Conservation (phyloP, 2,797 vertebrate species). For the Chelmon rostratus region DNA sequence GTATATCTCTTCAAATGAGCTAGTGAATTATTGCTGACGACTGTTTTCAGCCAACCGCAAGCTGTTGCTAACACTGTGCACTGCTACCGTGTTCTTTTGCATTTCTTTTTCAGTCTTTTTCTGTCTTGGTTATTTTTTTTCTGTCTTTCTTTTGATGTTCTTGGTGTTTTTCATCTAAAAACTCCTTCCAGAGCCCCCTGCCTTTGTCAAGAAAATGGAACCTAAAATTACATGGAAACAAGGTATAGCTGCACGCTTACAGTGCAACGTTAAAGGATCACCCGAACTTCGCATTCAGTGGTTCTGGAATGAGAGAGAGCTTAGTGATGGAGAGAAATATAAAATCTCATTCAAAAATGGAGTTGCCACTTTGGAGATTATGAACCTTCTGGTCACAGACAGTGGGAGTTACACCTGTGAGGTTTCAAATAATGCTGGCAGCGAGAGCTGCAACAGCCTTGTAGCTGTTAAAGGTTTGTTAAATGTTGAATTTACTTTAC, state of each 20-base stretch:
- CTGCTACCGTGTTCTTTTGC: slow-evolving; percentile 58
- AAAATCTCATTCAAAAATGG: slow-evolving; percentile 90
- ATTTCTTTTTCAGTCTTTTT: slow-evolving; percentile 35
- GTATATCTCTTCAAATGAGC: slow-evolving; percentile 38
- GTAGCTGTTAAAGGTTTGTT: slow-evolving; percentile 97
- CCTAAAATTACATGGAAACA: slow-evolving; percentile 95
- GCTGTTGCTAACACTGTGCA: slow-evolving; percentile 63
- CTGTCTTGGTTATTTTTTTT: slow-evolving; percentile 48
- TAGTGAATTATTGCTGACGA: slow-evolving; percentile 53
- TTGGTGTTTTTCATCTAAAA: slow-evolving; percentile 61
- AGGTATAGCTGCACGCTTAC: slow-evolving; percentile 91
- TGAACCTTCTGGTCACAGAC: slow-evolving; percentile 90
- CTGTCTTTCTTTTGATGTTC: slow-evolving; percentile 46
- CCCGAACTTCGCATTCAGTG: slow-evolving; percentile 94
- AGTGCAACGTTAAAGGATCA: slow-evolving; percentile 95
- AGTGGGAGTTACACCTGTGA: slow-evolving; percentile 96
- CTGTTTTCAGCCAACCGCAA: slow-evolving; percentile 44
- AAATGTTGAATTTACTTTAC: slow-evolving; percentile 9
- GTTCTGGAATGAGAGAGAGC: slow-evolving; percentile 96
- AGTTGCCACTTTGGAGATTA: slow-evolving; percentile 91
- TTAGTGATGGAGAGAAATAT: slow-evolving; percentile 90
- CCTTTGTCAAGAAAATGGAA: slow-evolving; percentile 96
- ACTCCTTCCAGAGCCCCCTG: slow-evolving; percentile 91
- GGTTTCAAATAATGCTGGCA: slow-evolving; percentile 94
- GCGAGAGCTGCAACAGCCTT: slow-evolving; percentile 92